A percentile compares a stretch with the other conserved stretches of the same genome.
phyloP scores from a whole-genome alignment of 2,113 vertebrate genomes.

The Sprattus sprattus region DNA sequence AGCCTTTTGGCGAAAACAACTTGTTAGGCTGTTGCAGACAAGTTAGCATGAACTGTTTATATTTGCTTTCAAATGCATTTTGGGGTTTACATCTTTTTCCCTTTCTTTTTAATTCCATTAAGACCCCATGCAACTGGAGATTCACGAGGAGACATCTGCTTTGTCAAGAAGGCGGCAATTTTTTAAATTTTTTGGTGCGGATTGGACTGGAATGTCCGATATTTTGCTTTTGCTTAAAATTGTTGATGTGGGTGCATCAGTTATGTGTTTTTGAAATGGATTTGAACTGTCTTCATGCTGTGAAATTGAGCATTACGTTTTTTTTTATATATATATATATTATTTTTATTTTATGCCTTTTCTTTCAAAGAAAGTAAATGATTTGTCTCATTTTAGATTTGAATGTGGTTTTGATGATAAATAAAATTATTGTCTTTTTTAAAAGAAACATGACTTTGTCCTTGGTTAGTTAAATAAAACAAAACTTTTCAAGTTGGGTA shows the following conservation, averaged over 20 bases:
- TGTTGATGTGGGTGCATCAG: conserved; percentile 37
- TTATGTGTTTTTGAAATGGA: conserved; percentile 26
- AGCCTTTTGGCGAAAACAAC: not conserved
- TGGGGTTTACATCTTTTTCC: conserved; percentile 86
- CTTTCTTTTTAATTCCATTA: conserved; percentile 92
- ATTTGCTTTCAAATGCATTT: conserved; percentile 48
- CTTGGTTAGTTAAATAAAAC: not conserved
- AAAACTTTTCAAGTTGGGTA: not conserved
- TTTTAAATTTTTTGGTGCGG: not conserved
- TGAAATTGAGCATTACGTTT: not conserved
- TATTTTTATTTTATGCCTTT: not conserved
- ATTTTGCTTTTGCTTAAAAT: conserved; percentile 51
- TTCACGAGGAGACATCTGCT: conserved; percentile 86
- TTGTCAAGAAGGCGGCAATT: conserved; percentile 85
- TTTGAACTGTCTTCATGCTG: not conserved
- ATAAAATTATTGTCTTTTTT: conserved; percentile 60
- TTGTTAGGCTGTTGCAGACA: not conserved
- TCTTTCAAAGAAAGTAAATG: conserved; percentile 29
- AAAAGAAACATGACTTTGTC: not conserved
- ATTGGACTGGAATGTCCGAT: not conserved
- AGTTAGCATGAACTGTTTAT: not conserved
- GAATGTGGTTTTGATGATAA: conserved; percentile 61
- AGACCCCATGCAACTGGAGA: conserved; percentile 87
- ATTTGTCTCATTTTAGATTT: conserved; percentile 46
- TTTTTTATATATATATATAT: too few species aligned